phyloP scores from a whole-genome alignment of 2,113 vertebrate species.

The Colossoma macropomum region DNA sequence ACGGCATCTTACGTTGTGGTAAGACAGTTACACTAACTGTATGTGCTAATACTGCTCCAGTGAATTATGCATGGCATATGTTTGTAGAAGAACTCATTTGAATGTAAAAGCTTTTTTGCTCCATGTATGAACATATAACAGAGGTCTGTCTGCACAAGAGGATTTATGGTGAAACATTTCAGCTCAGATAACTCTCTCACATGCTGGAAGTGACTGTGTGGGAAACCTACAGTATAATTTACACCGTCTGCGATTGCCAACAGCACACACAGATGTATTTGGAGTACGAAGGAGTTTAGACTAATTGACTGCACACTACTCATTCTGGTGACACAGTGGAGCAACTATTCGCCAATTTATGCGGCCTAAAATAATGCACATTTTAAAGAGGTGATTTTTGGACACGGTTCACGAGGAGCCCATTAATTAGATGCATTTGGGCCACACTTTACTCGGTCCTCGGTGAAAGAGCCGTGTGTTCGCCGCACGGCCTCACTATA shows the following conservation, averaged over 20 bases:
- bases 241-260: constrained; percentile 40
- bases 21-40: too few relatives aligned
- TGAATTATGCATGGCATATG: not conserved
- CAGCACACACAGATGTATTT: constrained; percentile 46
- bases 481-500: constrained; percentile 36
- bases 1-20: too few relatives aligned
- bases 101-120: too few relatives aligned
- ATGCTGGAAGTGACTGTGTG: constrained; percentile 24
- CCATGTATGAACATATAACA: not conserved
- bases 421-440: constrained; percentile 57
- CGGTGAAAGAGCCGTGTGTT: constrained; percentile 56
- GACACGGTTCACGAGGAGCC: constrained; percentile 55
- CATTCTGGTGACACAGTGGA: constrained; percentile 42
- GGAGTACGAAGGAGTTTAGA: constrained; percentile 39
- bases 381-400: constrained; percentile 64
- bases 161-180: constrained; percentile 35
- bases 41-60: not conserved
- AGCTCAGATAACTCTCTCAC: constrained; percentile 38
- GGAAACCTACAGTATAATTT: constrained; percentile 50
- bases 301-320: constrained; percentile 52
- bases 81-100: too few relatives aligned
- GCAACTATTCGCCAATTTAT: constrained; percentile 53
- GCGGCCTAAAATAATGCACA: constrained; percentile 62
- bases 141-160: constrained; percentile 21
- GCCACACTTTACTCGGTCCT: constrained; percentile 49